A percentile compares a stretch with the other conserved stretches of the same genome.
These are phyloP conservation scores for Thaumetopoea pityocampa DNA, from an alignment of 1,140 invertebrate species.

Conservation along the genomic window DNA sequence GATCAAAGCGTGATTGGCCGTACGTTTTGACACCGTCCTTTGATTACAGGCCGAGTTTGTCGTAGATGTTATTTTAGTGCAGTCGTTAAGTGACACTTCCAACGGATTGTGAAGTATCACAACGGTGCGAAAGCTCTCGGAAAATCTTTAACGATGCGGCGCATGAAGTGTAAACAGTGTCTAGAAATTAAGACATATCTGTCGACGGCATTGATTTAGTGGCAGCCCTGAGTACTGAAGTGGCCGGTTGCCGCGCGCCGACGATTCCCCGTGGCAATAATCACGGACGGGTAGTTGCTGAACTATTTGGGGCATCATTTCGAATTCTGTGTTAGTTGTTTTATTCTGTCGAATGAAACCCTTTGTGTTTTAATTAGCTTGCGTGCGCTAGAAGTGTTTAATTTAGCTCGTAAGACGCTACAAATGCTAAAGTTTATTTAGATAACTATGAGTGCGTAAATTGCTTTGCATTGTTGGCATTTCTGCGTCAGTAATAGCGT, in stretches of 20 bases:
- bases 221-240: conserved; percentile 6
- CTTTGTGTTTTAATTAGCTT: conserved; percentile 62
- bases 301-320: conserved; percentile 52
- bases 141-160: background rate
- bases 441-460: conserved; percentile 14
- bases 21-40: conserved; percentile 58
- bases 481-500: no score
- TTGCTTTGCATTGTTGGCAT: no score
- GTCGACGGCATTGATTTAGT: conserved; percentile 8
- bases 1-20: conserved; percentile 47
- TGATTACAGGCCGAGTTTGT: conserved; percentile 44
- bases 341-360: conserved; percentile 50
- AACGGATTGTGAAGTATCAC: conserved; percentile 19
- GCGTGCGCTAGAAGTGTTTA: conserved; percentile 27
- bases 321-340: conserved; percentile 30
- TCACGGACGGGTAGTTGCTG: conserved; percentile 43
- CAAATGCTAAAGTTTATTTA: conserved; percentile 16
- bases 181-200: conserved; percentile 9
- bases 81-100: conserved; percentile 18
- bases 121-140: conserved; percentile 7
- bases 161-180: conserved; percentile 4
- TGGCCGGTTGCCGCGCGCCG: conserved; percentile 9
- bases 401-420: no score
- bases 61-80: conserved; percentile 44
- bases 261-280: conserved; percentile 39